Base-by-base conservation (phyloP, 2,888 invertebrate species). In the Hemistola chrysoprasaria region DNA sequence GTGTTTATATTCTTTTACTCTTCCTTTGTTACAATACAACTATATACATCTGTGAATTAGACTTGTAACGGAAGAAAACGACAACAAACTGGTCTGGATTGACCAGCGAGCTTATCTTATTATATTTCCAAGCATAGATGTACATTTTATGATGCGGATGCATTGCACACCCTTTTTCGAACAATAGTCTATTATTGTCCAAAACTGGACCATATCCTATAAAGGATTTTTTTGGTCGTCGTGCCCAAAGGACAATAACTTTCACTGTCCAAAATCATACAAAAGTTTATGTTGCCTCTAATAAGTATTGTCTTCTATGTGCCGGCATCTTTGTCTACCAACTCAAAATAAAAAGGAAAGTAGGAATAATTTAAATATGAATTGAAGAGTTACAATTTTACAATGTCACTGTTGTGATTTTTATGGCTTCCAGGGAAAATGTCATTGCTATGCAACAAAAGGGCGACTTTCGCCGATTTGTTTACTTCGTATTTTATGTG, bases 301-400 rank as follows among this genome's bases (percentile, higher is more conserved):
- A 26, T n/a, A n/a, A n/a, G n/a, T 8, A 8, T 27, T 36, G 33
- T 39, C 16, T 22, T 41, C 29, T 33, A 23, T 41, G 25, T 38
- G n/a, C n/a, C 11, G 7, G 11, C 21, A 10, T 22, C 24, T 42
- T 51, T 51, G 42, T 47, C 22, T 37, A n/a, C n/a, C n/a, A n/a
- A n/a, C n/a, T n/a, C n/a, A n/a, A n/a, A n/a, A n/a, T n/a, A 44
- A 49, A 35, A 53, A 25, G 31, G 42, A 54, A 61, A 52, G 41
- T 50, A 3, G 4, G 16, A 3, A 16, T 4, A 16, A 42, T 50
- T 41, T 42, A 32, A 46, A 50, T n/a, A n/a, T 46, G 11, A 28
- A 38, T 32, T 21, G 28, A 23, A 20, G 26, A 23, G 21, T 9
- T 35, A 23, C 16, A 16, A 16, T 22, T 30, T 16, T 24, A 8